A percentile compares a stretch with the other conserved stretches of the same genome.
These are phyloP conservation scores for Rhineura floridana DNA, from an alignment of 2,113 vertebrate genomes.

Conservation along the genomic window DNA sequence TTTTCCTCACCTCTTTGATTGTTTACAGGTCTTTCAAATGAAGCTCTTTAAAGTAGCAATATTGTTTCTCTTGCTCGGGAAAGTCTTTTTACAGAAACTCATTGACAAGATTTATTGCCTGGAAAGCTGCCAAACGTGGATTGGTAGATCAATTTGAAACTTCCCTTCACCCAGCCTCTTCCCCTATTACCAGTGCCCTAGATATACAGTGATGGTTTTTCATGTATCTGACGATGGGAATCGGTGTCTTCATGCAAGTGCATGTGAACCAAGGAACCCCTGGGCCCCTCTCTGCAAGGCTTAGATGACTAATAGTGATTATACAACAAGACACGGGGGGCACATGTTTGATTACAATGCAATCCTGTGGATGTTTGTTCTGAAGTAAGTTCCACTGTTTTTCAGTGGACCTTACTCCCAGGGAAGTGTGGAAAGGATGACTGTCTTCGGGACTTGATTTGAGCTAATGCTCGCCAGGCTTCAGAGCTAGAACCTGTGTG, in stretches of 20 bases:
- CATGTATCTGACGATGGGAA: background rate
- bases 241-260: background rate
- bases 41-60: conserved; percentile 64
- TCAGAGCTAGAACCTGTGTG: background rate
- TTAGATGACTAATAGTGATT: background rate
- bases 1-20: background rate
- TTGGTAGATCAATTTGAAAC: conserved; percentile 52
- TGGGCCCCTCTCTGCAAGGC: background rate
- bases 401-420: background rate
- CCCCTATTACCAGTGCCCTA: background rate
- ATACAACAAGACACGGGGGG: background rate
- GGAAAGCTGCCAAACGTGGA: conserved; percentile 61
- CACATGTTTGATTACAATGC: background rate
- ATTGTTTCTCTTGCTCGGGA: conserved; percentile 51
- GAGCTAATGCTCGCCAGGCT: background rate
- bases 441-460: background rate
- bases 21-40: conserved; percentile 53
- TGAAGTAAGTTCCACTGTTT: background rate
- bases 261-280: background rate
- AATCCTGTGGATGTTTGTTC: background rate
- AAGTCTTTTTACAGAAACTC: conserved; percentile 63
- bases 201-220: background rate
- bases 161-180: background rate
- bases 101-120: conserved; percentile 67
- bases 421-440: background rate